Base-by-base conservation (phyloP, 1,140 invertebrate genomes). In the Apis florea region DNA sequence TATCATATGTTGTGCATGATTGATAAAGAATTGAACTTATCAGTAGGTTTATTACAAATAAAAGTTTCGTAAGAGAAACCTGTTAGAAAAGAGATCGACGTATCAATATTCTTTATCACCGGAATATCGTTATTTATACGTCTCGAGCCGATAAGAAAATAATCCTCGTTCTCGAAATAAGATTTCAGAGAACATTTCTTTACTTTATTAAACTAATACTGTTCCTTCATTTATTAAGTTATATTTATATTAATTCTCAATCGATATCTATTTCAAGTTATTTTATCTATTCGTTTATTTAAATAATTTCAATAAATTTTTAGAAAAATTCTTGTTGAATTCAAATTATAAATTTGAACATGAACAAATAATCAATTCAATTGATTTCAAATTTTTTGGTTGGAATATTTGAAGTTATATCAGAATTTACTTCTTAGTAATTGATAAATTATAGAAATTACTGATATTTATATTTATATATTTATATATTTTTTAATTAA, bases 41-140 rank as follows among this genome's bases (percentile, higher is more conserved):
- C 74, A 47, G 51, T 21, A 17, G 63, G 6, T 21, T 77, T 68
- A 49, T 53, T 75, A 67, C 31, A 31, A 67, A 17, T 26, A 47
- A 31, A 56, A 67, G 51, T 67, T 67, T 77, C 74, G 51, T 77
- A n/a, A 68, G 58, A 53, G 21, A 59, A 77, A 47, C 31, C 9
- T 21, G 17, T 26, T 75, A 66, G 53, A 15, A 68, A 49, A 68
- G 31, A 58, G 26, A 77, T 49, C 10, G 17, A 68, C 53, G 10
- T 71, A 64, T 71, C 47, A 13, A 5, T 21, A 12, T 47, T 72
- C 26, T 56, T 63, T 73, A 71, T 64, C 78, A 21, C 0, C 21
- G n/a, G 3, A 56, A 69, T 68, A 63, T 59, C 72, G 3, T 54
- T 53, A 82, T 76, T 76, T 75, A 54, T 63, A 70, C 12, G 56